phyloP scores from a whole-genome alignment of 2,888 invertebrate genomes.

The Micoletzkya japonica region DNA sequence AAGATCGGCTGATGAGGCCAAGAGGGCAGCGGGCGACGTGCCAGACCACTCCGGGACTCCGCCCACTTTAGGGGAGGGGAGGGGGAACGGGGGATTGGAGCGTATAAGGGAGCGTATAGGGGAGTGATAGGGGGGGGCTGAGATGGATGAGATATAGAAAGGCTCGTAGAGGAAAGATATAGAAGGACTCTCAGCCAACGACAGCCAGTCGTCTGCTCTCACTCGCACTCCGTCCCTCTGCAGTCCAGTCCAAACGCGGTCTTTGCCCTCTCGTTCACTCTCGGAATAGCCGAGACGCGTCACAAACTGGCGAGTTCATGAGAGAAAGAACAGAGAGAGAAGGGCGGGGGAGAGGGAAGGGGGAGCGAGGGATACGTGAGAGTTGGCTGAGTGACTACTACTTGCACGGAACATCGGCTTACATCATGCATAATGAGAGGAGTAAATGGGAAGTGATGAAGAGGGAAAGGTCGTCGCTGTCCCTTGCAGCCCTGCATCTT shows the following conservation, averaged over 20 bases:
- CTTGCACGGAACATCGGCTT: no score
- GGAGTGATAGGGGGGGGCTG: constrained; percentile 6
- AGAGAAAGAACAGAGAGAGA: neutral
- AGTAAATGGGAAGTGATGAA: no score
- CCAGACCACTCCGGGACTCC: neutral
- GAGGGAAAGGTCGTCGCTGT: no score
- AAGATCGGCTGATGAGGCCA: constrained; percentile 4
- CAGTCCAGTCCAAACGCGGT: neutral
- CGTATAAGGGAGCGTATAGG: constrained; percentile 1
- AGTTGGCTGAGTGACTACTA: no score
- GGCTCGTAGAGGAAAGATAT: no score
- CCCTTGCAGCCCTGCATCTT: no score
- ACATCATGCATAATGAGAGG: no score
- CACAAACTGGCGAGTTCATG: neutral
- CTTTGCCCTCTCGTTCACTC: neutral
- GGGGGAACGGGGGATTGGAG: constrained; percentile 23
- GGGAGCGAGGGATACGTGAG: no score
- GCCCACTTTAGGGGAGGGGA: constrained; percentile 17
- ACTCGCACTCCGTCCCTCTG: neutral
- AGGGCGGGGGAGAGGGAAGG: no score
- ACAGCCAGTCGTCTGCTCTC: neutral
- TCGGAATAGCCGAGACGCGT: neutral
- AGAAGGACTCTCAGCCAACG: no score
- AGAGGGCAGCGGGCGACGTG: constrained; percentile 4
- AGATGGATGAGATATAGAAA: constrained; percentile 14